Base-by-base conservation (phyloP, 2,113 vertebrate species). In the Platysteira castanea region DNA sequence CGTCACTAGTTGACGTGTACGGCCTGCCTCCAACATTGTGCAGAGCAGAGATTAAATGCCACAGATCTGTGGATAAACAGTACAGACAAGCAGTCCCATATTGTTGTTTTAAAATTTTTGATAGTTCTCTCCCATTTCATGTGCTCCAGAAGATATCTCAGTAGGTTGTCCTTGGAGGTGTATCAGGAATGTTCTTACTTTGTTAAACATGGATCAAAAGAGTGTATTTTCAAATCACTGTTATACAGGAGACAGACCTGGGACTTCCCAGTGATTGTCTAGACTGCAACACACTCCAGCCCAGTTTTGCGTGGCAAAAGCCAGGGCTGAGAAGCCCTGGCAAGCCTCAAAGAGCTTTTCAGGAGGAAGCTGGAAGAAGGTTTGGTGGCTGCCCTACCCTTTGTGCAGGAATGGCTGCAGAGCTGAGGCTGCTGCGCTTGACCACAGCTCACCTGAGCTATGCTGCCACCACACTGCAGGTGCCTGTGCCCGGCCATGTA, bases 1-100 rank as follows among this genome's bases (percentile, higher is more conserved):
- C 3, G 1, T 63, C 67, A 69, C 22, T 50, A 33, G 11, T 5
- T 70, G 35, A 63, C 30, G 33, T 6, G 11, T 20, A 74, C 0
- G 0, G 20, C 89, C 50, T 70, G 54, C 23, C 64, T 74, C 31
- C 3, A 6, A 73, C 28, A 49, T 8, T 0, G 0, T 24, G 47
- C 4, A 59, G 18, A 84, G 23, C 9, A 59, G 35, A 73, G 44
- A 83, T 50, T 44, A 64, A 65, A 44, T n/a, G 14, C 6, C 46
- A 80, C 3, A 50, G 14, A 67, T 70, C 33, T 54, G 11, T 47
- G 21, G 30, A 44, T 46, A 77, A 76, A 67, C 59, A 80, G 6
- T 9, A 74, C 0, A 2, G 27, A 61, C 26, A 70, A 90, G 35
- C 12, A 89, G 49, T 68, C 42, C 26, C 47, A 24, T 18, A 21